Conservation (phyloP, 35 echinoderm and acorn worm species). For the Heliocidaris tuberculata region DNA sequence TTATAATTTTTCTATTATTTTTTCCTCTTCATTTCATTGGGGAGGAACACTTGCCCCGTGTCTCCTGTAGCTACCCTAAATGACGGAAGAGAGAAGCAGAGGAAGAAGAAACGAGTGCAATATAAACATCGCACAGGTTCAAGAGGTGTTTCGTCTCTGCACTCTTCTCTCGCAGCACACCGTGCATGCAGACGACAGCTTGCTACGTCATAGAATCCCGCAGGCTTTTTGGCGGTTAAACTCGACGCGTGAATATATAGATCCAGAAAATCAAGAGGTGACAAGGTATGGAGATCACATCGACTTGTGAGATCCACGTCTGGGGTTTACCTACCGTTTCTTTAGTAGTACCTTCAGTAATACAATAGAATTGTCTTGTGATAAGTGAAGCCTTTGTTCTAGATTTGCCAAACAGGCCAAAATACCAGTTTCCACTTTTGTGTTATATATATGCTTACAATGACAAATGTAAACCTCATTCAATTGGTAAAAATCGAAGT, state of each 20-base stretch:
- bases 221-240: not conserved
- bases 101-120: not conserved
- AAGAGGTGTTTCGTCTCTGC: not conserved
- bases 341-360: too few species aligned
- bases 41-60: too few species aligned
- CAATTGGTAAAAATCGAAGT: too few species aligned
- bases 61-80: too few species aligned
- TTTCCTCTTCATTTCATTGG: too few species aligned
- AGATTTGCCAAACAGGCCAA: too few species aligned
- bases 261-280: not conserved
- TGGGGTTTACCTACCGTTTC: not conserved
- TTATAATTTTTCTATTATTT: too few species aligned
- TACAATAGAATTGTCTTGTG: too few species aligned
- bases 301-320: not conserved
- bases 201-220: not conserved
- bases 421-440: too few species aligned
- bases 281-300: slow-evolving; percentile 7
- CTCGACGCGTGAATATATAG: not conserved
- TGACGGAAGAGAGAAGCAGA: not conserved
- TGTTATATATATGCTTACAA: too few species aligned
- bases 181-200: not conserved
- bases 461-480: too few species aligned
- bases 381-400: too few species aligned
- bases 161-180: not conserved
- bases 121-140: not conserved